Conservation (phyloP, 2,888 invertebrate genomes). For the Lithosia quadra region DNA sequence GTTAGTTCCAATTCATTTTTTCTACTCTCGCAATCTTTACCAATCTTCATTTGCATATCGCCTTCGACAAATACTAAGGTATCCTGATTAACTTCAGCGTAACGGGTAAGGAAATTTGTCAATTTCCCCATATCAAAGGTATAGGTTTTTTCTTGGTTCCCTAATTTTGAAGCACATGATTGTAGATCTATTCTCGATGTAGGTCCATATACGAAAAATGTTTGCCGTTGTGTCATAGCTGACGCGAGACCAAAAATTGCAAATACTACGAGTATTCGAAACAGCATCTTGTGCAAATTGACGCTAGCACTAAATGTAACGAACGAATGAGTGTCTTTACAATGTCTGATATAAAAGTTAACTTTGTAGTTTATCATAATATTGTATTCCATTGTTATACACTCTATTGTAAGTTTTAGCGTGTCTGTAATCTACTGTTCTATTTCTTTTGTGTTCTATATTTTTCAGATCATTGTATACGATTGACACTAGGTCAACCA, state of each 20-base stretch:
- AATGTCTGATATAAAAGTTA: not conserved
- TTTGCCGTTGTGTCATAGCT: not conserved
- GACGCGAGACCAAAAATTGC: not conserved
- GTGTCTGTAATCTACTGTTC: not conserved
- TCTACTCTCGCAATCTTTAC: not conserved
- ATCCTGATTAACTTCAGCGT: not conserved
- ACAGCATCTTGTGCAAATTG: conserved; percentile 3
- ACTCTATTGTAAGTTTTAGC: not conserved
- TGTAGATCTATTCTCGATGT: not conserved
- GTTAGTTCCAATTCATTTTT: conserved; percentile 7
- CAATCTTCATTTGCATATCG: conserved; percentile 7
- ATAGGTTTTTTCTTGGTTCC: not conserved
- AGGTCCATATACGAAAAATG: conserved; percentile 12
- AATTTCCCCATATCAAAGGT: not conserved
- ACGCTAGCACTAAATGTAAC: not conserved
- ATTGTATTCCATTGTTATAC: conserved; percentile 3
- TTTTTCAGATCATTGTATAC: not conserved
- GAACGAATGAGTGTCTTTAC: not conserved
- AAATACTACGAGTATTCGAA: not conserved
- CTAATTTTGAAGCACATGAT: not conserved
- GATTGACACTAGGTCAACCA: no score
- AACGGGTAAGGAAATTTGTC: not conserved
- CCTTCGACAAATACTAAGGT: conserved; percentile 5
- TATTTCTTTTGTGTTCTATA: not conserved
- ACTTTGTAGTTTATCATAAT: conserved; percentile 5